Evolutionary conservation across 2,797 vertebrate genomes (phyloP).

Genomic region (Clarias laeviceps): DNA sequence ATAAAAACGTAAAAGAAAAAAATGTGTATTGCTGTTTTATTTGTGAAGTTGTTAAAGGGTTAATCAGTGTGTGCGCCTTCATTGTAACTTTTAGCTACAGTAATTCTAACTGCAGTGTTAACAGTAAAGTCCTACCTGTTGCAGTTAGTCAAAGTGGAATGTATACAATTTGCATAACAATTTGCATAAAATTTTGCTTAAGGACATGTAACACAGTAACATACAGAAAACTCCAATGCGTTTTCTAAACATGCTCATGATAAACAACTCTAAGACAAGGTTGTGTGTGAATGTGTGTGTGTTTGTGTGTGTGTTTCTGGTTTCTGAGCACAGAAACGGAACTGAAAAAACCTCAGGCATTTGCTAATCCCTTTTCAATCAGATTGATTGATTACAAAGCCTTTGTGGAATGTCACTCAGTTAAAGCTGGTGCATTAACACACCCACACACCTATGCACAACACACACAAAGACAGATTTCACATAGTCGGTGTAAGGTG

Average conservation of each 20-base stretch:
- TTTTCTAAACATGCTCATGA: not conserved
- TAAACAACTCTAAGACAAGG: not conserved
- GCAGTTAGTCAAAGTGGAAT: not conserved
- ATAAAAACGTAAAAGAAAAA: too few species aligned
- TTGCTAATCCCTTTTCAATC: constrained; percentile 44
- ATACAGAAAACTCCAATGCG: not conserved
- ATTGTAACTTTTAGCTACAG: not conserved
- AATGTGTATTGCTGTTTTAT: too few species aligned
- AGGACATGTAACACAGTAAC: not conserved
- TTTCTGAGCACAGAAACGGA: constrained; percentile 17
- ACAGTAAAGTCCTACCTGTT: not conserved
- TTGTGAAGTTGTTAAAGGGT: too few species aligned
- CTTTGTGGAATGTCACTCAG: constrained; percentile 30
- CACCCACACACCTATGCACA: constrained; percentile 15
- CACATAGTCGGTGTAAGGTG: not conserved
- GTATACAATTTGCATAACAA: not conserved
- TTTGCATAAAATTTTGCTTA: too few species aligned
- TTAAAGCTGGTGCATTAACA: constrained; percentile 25
- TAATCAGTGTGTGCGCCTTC: too few species aligned
- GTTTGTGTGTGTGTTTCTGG: constrained; percentile 9
- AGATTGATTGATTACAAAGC: constrained; percentile 48
- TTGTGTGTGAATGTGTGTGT: constrained; percentile 3
- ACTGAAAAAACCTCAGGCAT: constrained; percentile 33
- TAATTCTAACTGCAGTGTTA: not conserved
- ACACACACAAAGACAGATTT: constrained; percentile 22